These are phyloP conservation scores for Cynoglossus semilaevis DNA, from an alignment of 2,113 vertebrate species.

Conservation along the genomic window DNA sequence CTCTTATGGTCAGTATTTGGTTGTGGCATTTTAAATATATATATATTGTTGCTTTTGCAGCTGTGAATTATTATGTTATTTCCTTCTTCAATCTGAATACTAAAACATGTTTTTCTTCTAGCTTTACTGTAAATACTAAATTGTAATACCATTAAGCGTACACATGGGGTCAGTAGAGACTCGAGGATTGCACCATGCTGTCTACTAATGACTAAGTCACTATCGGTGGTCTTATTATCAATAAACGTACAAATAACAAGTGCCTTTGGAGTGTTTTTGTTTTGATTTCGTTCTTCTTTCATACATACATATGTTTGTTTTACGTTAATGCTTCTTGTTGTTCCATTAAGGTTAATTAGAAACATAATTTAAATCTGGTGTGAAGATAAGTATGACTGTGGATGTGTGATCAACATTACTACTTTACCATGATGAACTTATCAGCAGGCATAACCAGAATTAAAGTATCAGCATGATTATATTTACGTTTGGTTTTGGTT, in stretches of 20 bases:
- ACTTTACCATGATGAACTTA: too few relatives aligned
- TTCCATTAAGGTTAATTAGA: too few relatives aligned
- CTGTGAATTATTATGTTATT: constrained; percentile 60
- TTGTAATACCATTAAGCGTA: constrained; percentile 67
- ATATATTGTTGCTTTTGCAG: constrained; percentile 36
- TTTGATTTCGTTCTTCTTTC: too few relatives aligned
- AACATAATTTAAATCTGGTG: too few relatives aligned
- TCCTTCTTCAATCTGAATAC: constrained; percentile 45
- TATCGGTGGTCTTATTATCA: constrained; percentile 96
- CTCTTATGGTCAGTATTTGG: constrained; percentile 50
- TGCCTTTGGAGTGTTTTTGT: constrained; percentile 24
- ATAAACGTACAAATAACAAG: constrained; percentile 82
- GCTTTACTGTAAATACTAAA: constrained; percentile 66
- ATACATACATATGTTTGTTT: too few relatives aligned
- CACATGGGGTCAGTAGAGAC: constrained; percentile 63
- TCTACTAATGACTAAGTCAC: constrained; percentile 89
- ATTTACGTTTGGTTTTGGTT: too few relatives aligned
- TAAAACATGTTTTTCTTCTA: constrained; percentile 15
- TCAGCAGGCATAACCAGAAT: too few relatives aligned
- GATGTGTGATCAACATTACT: too few relatives aligned
- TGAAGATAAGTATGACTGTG: too few relatives aligned
- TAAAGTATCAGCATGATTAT: too few relatives aligned
- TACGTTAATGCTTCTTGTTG: too few relatives aligned
- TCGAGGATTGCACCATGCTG: constrained; percentile 76
- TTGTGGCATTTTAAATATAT: constrained; percentile 32